These are phyloP conservation scores for Zapornia atra DNA, from an alignment of 2,113 vertebrate species.

Conservation along the genomic window DNA sequence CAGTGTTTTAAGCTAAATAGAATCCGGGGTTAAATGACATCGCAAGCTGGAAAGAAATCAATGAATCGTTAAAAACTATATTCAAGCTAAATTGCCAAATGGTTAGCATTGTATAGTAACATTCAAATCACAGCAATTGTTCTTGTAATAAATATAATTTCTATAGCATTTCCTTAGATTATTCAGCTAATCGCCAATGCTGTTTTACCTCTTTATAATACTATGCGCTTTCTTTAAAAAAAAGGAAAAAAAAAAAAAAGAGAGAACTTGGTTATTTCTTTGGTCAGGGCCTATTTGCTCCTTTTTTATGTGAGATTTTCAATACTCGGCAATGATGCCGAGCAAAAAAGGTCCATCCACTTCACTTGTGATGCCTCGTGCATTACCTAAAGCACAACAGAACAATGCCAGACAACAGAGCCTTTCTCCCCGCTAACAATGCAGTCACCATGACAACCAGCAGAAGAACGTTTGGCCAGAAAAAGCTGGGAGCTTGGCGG, in stretches of 20 bases:
- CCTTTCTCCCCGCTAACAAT: constrained; percentile 81
- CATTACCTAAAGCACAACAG: constrained; percentile 86
- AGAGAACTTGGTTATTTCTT: constrained; percentile 82
- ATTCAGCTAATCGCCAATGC: constrained; percentile 74
- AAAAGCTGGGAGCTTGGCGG: constrained; percentile 83
- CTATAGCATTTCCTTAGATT: constrained; percentile 72
- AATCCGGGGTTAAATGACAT: constrained; percentile 63
- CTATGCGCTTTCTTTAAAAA: constrained; percentile 68
- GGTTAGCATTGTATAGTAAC: constrained; percentile 73
- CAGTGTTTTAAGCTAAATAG: constrained; percentile 40
- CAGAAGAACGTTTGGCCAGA: constrained; percentile 85
- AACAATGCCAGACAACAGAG: constrained; percentile 86
- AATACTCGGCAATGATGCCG: constrained; percentile 84
- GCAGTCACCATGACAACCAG: constrained; percentile 86
- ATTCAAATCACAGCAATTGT: constrained; percentile 76
- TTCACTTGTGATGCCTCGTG: constrained; percentile 85
- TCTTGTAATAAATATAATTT: constrained; percentile 82
- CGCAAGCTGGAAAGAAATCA: constrained; percentile 37
- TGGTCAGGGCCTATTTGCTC: constrained; percentile 83
- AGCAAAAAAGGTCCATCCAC: constrained; percentile 87
- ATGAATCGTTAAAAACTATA: constrained; percentile 70
- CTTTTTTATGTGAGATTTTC: constrained; percentile 87
- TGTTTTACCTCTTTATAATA: constrained; percentile 80
- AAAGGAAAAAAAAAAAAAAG: constrained; percentile 16
- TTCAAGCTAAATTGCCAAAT: constrained; percentile 79